These are phyloP conservation scores for Gymnocypris eckloni DNA, from an alignment of 2,797 vertebrate species.

Conservation along the genomic window DNA sequence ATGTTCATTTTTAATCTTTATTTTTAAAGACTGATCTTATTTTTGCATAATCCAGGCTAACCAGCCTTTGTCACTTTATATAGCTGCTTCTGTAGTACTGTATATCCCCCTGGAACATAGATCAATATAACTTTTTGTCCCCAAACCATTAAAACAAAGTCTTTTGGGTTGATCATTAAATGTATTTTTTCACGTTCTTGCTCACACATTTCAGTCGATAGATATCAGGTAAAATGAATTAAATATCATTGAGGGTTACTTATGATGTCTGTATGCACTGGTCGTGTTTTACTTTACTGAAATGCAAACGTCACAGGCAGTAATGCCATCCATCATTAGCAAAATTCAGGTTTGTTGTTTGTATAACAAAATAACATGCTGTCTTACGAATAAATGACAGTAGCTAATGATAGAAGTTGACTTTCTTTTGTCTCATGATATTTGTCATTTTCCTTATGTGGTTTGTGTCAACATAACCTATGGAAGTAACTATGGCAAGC, in stretches of 20 bases:
- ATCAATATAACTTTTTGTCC: neutral
- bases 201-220: neutral
- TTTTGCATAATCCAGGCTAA: conserved; percentile 23
- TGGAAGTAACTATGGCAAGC: too few relatives aligned
- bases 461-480: neutral
- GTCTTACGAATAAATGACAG: conserved; percentile 71
- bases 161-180: conserved; percentile 28
- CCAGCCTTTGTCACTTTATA: conserved; percentile 42
- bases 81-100: conserved; percentile 29
- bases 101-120: conserved; percentile 28
- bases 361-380: conserved; percentile 59
- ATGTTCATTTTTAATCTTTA: conserved; percentile 52
- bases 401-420: conserved; percentile 56
- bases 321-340: conserved; percentile 60
- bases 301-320: conserved; percentile 54
- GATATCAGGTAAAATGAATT: neutral
- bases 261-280: conserved; percentile 32
- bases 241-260: neutral
- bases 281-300: conserved; percentile 46
- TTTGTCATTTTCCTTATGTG: neutral
- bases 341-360: conserved; percentile 60
- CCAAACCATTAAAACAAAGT: conserved; percentile 16
- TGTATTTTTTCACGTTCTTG: neutral
- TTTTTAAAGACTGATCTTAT: conserved; percentile 48
- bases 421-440: neutral